Evolutionary conservation across 2,113 vertebrate species (phyloP).

Genomic region (Hippocampus abdominalis): DNA sequence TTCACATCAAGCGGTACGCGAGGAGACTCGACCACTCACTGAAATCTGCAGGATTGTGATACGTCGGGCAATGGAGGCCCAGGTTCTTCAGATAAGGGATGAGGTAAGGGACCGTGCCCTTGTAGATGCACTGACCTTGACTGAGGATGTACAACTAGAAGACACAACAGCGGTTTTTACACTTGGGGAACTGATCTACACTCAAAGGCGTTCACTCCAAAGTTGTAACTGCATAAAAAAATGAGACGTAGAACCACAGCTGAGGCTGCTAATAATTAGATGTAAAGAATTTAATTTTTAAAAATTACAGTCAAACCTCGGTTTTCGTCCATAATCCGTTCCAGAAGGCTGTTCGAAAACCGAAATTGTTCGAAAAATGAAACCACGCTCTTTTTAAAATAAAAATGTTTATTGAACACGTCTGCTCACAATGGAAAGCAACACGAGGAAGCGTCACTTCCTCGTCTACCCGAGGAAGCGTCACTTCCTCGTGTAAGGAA

Average conservation of each 20-base stretch:
- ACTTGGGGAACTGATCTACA: slow-evolving; percentile 24
- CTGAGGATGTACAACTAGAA: slow-evolving; percentile 95
- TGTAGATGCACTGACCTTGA: slow-evolving; percentile 98
- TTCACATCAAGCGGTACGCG: background rate
- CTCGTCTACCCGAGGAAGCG: no score
- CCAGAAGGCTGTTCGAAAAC: no score
- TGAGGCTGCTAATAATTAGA: background rate
- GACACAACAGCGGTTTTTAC: slow-evolving; percentile 37
- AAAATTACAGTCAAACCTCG: no score
- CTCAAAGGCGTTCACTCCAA: background rate
- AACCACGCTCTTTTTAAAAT: no score
- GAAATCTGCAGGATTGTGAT: slow-evolving; percentile 98
- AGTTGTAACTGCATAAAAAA: background rate
- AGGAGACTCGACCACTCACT: slow-evolving; percentile 78
- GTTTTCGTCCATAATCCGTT: no score
- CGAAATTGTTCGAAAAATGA: no score
- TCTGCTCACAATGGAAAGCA: no score
- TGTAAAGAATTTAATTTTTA: no score
- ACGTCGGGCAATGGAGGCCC: slow-evolving; percentile 95
- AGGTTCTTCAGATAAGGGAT: slow-evolving; percentile 96
- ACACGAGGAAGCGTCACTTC: no score
- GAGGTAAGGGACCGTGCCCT: slow-evolving; percentile 90
- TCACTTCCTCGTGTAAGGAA: no score
- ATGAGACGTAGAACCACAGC: background rate
- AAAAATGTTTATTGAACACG: no score